Evolutionary conservation across 1,140 invertebrate genomes (phyloP), one percentile per base, ranked within the genome.

Genomic region (Chironomus tepperi): DNA sequence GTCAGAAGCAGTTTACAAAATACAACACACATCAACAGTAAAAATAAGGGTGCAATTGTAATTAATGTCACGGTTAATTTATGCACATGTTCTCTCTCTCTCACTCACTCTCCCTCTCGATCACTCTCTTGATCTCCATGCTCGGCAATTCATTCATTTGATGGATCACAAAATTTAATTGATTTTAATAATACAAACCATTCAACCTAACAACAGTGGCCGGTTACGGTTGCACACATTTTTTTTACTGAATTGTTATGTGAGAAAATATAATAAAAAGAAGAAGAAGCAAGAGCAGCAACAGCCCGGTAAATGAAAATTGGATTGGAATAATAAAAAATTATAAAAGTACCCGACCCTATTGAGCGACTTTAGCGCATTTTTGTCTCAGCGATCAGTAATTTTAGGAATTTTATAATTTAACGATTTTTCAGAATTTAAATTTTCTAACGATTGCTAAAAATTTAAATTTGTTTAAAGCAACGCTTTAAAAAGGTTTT

Each of bases 81-180:
- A 70, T 70, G 65, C 19, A 21, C 65, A 70, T 70, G 47, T 57
- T n/a, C n/a, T n/a, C n/a, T n/a, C n/a, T n/a, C n/a, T n/a, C n/a
- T n/a, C n/a, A 15, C 47, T n/a, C 47, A 15, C 12, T 15, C n/a
- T 57, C 12, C 12, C 3, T 57, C n/a, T 12, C 47, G 5, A 8
- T 15, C 15, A 12, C 7, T n/a, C 47, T n/a, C 47, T 57, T 15
- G 12, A 57, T n/a, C n/a, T 57, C 10, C 12, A 70, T 70, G 65
- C 65, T 18, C 16, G 9, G 6, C 16, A 18, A 10, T 19, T 2
- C 16, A 70, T 19, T 21, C 65, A 70, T 70, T 70, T 70, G 65
- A 70, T 70, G 65, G 65, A 70, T 70, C 65, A 70, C 65, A 70
- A 70, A 70, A 70, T 70, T 70, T 70, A 70, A 70, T 70, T 70